A percentile compares a stretch with the other conserved stretches of the same genome.
Conservation (phyloP, 2,888 invertebrate species). For the Pristionchus entomophagus region DNA sequence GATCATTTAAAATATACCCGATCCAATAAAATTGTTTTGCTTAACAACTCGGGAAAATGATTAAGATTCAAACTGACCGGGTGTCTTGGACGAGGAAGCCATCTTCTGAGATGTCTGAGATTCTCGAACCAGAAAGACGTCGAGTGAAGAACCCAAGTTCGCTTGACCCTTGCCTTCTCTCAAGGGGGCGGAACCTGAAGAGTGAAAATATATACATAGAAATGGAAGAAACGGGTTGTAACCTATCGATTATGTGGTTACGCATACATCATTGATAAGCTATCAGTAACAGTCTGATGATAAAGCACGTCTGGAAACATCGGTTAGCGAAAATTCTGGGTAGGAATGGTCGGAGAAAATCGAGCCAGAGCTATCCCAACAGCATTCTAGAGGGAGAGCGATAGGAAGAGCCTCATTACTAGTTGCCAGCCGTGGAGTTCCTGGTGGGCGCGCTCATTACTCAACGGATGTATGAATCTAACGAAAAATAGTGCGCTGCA, state of each 20-base stretch:
- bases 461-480: not conserved
- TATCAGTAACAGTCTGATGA: conserved; percentile 8
- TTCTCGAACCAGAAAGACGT: not conserved
- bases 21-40: not conserved
- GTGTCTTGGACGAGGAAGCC: not conserved
- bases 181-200: not conserved
- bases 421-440: no score
- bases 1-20: not conserved
- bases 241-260: not conserved
- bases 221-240: not conserved
- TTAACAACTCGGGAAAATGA: not conserved
- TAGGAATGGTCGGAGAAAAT: no score
- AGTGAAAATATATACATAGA: not conserved
- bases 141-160: conserved; percentile 7
- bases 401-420: no score
- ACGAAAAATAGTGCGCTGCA: conserved; percentile 37
- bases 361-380: no score
- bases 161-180: not conserved
- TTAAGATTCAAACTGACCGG: not conserved
- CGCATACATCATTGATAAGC: not conserved
- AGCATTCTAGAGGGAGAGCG: no score
- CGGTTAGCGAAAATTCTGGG: no score
- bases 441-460: no score
- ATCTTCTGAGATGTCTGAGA: not conserved
- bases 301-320: not conserved